phyloP scores from a whole-genome alignment of 2,113 vertebrate genomes.

The Engystomops pustulosus region DNA sequence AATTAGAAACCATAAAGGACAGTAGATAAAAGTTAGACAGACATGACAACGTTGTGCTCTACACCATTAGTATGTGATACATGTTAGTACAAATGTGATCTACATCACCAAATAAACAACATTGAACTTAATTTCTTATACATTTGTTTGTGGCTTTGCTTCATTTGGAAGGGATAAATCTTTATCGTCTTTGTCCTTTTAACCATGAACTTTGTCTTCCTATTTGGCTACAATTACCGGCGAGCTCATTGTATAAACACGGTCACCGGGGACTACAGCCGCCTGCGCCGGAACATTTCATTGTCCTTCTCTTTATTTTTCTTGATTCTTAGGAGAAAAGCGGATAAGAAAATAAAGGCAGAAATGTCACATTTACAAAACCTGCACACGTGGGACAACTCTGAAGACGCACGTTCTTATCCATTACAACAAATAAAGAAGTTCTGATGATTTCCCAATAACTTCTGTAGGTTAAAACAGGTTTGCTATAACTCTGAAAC shows the following conservation, averaged over 20 bases:
- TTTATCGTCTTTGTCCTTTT: slow-evolving; percentile 7
- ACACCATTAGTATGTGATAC: not conserved
- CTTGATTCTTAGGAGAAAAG: not conserved
- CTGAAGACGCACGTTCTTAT: too few relatives aligned
- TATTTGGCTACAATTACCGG: not conserved
- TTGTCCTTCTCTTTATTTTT: not conserved
- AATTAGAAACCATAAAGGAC: too few relatives aligned
- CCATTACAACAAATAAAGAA: too few relatives aligned
- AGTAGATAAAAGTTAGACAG: not conserved
- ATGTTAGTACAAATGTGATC: not conserved
- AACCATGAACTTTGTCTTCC: not conserved
- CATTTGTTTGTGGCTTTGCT: not conserved
- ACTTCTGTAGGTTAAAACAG: too few relatives aligned
- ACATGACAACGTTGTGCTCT: not conserved
- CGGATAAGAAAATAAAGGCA: not conserved
- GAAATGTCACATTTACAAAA: not conserved
- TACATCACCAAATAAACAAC: not conserved
- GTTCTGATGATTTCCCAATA: too few relatives aligned
- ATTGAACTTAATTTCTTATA: not conserved
- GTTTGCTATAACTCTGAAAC: too few relatives aligned
- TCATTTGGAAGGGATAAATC: not conserved
- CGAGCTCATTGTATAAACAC: not conserved
- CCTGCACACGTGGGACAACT: not conserved
- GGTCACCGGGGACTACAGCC: not conserved
- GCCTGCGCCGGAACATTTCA: not conserved